Conservation (phyloP, 1,140 invertebrate genomes). For the Plutomurus gul region DNA sequence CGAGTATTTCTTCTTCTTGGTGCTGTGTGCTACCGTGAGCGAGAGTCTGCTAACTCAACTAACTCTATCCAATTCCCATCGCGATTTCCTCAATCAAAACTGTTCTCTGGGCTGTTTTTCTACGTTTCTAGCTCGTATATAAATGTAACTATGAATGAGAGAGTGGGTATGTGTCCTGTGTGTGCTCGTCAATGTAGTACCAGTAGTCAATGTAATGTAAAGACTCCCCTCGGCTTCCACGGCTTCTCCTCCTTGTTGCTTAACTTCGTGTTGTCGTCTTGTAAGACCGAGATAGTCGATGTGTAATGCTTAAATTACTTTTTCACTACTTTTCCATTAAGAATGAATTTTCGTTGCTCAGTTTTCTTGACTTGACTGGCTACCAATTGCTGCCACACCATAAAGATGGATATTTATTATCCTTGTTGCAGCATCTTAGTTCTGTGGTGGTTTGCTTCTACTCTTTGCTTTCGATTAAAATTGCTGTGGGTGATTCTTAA, state of each 20-base stretch:
- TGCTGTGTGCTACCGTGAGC: no score
- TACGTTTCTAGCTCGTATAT: background rate
- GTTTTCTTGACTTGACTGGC: no score
- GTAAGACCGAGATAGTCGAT: no score
- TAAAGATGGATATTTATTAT: no score
- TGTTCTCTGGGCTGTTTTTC: conserved; percentile 26
- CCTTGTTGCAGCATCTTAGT: no score
- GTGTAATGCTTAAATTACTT: background rate
- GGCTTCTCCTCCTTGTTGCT: background rate
- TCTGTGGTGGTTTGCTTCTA: no score
- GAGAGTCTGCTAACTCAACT: background rate
- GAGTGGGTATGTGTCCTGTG: background rate
- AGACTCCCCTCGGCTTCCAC: conserved; percentile 6
- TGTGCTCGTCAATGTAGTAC: no score
- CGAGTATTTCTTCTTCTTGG: no score
- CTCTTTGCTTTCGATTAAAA: no score
- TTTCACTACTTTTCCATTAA: background rate
- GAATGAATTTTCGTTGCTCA: background rate
- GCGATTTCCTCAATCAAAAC: conserved; percentile 38
- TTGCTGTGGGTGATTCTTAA: no score
- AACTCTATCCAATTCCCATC: conserved; percentile 32
- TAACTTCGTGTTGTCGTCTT: background rate
- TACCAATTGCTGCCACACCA: no score
- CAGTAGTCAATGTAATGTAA: conserved; percentile 1
- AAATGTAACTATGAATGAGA: background rate